Evolutionary conservation across 2,113 vertebrate species (phyloP).

Genomic region (Tonatia bakeri): DNA sequence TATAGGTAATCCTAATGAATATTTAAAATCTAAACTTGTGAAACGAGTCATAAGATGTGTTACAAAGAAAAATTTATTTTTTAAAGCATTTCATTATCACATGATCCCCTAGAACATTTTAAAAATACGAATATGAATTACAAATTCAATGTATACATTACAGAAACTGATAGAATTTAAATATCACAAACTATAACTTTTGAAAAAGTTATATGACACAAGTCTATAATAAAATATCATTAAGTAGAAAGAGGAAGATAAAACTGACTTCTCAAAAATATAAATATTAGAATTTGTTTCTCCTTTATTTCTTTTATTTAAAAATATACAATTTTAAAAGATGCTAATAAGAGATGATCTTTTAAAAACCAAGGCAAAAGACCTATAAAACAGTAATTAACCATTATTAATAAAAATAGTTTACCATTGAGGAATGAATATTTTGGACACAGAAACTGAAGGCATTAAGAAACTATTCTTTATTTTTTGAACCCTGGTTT

Average conservation of each 20-base stretch:
- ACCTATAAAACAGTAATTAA: conserved; percentile 18
- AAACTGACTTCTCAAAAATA: conserved; percentile 31
- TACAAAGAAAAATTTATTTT: conserved; percentile 32
- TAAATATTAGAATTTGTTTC: conserved; percentile 31
- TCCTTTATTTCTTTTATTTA: conserved; percentile 29
- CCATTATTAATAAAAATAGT: conserved; percentile 28
- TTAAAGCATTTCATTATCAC: background rate
- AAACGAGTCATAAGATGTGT: background rate
- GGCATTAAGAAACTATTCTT: conserved; percentile 9
- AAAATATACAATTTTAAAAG: background rate
- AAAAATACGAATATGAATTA: conserved; percentile 9
- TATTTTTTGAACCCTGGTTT: conserved; percentile 39
- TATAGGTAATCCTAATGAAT: background rate
- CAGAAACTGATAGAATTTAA: background rate
- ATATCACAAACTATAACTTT: conserved; percentile 18
- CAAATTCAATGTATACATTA: background rate
- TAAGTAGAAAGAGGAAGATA: background rate
- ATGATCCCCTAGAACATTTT: background rate
- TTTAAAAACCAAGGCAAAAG: conserved; percentile 22
- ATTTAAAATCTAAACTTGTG: conserved; percentile 14
- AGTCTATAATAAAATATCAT: conserved; percentile 14
- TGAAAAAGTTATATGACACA: background rate
- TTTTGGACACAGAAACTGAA: conserved; percentile 31
- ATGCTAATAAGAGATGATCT: background rate
- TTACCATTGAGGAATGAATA: conserved; percentile 33